These are phyloP conservation scores for Drosophila nr. perissopoda DNA, from an alignment of 2,888 invertebrate genomes.

Conservation along the genomic window DNA sequence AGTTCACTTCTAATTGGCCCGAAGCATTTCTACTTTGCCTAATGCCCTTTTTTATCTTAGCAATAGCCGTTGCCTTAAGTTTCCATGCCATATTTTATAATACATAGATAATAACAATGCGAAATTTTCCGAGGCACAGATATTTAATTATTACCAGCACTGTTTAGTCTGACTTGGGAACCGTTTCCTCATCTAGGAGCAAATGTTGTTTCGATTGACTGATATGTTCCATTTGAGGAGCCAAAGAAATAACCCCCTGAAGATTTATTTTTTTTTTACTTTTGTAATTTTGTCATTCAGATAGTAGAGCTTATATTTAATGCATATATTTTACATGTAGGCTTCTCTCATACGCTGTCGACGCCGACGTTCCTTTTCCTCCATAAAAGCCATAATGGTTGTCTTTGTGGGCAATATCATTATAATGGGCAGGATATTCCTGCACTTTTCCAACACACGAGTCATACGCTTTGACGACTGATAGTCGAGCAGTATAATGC, in stretches of 20 bases:
- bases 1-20: conserved; percentile 3
- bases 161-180: background rate
- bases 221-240: background rate
- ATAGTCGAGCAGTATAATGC: conserved; percentile 60
- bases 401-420: conserved; percentile 54
- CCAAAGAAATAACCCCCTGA: background rate
- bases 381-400: conserved; percentile 43
- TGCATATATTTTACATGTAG: conserved; percentile 17
- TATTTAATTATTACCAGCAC: background rate
- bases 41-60: background rate
- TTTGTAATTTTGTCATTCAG: conserved; percentile 18
- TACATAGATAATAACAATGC: background rate
- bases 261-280: background rate
- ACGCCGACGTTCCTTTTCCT: conserved; percentile 52
- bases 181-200: background rate
- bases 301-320: conserved; percentile 8
- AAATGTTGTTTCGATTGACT: background rate
- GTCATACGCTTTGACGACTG: conserved; percentile 36
- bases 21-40: background rate
- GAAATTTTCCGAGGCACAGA: background rate
- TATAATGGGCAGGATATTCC: conserved; percentile 43
- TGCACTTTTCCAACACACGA: conserved; percentile 34
- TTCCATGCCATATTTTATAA: background rate
- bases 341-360: conserved; percentile 49
- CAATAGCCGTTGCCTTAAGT: background rate